These are phyloP conservation scores for Hololepta plana DNA, from an alignment of 2,888 invertebrate genomes.

Conservation along the genomic window DNA sequence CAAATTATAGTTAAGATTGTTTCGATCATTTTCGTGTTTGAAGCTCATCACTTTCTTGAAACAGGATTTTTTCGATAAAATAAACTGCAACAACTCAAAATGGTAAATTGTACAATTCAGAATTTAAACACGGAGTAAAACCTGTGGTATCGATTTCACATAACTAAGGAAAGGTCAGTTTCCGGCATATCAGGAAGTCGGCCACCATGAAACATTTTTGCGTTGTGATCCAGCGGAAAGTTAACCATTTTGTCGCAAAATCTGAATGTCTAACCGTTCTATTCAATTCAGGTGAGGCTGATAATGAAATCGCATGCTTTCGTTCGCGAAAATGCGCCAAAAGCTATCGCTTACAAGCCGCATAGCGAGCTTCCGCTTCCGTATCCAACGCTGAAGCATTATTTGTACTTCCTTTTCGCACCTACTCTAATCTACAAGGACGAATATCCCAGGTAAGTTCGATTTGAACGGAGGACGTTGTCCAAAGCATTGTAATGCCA, in stretches of 20 bases:
- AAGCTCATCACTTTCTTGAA: too few species aligned
- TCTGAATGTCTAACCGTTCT: too few species aligned
- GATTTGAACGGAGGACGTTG: too few species aligned
- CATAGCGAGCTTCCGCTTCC: constrained; percentile 23
- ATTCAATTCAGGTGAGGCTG: constrained; percentile 41
- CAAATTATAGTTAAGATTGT: too few species aligned
- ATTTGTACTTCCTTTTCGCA: constrained; percentile 70
- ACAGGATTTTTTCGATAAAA: too few species aligned
- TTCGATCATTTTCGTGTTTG: too few species aligned
- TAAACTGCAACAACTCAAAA: too few species aligned
- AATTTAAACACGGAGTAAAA: neutral
- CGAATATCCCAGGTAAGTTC: constrained; percentile 56
- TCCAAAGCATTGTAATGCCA: neutral
- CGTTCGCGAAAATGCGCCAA: constrained; percentile 48
- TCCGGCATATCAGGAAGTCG: too few species aligned
- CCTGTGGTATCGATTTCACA: neutral
- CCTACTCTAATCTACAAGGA: constrained; percentile 76
- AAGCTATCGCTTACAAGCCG: constrained; percentile 33
- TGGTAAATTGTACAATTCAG: too few species aligned
- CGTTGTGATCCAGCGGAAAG: too few species aligned
- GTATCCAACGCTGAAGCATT: constrained; percentile 49
- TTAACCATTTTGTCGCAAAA: too few species aligned
- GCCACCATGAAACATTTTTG: too few species aligned
- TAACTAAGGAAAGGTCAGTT: constrained; percentile 16
- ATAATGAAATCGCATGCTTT: constrained; percentile 80